Base-by-base conservation (phyloP, 2,888 invertebrate species). In the Drosophila aldrichi region DNA sequence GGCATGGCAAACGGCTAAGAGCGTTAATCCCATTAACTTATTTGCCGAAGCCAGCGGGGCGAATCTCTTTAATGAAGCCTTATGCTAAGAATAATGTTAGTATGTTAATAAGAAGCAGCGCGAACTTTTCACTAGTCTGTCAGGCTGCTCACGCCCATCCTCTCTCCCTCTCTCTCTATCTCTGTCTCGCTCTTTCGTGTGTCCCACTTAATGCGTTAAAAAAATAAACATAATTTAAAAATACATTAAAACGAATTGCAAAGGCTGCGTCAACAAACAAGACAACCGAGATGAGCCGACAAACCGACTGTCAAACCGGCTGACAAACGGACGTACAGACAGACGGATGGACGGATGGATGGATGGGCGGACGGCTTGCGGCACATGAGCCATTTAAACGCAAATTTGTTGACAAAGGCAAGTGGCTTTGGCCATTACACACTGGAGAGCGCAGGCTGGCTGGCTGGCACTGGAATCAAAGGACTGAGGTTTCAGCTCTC, bases 351-450 rank as follows among this genome's bases (percentile, higher is more conserved):
- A 8, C 20, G n/a, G 61, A 32, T 16, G 41, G 40, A 8, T 29
- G 48, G 55, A 34, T 22, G 18, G 49, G 46, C 41, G 18, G 48
- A 57, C 49, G 68, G 64, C 46, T 46, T 63, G 46, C 57, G 44
- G 76, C 79, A 74, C 66, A 77, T 80, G 82, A 74, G 85, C 68
- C 88, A 79, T 77, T 84, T 84, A 87, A 84, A 89, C 80, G 88
- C 88, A 84, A 84, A 84, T 89, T 84, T 84, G 89, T 87, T 84
- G 88, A 87, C 89, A 87, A 84, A 89, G 76, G 84, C 84, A 84
- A 82, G 88, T 88, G 84, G 85, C 85, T 84, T 82, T 84, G 79
- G 79, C 89, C 88, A 84, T 89, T 88, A 78, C 89, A 83, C 65
- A 89, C 74, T 74, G 74, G 57, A 52, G 40, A 38, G 41, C 62